Base-by-base conservation (phyloP, 2,888 invertebrate genomes). In the Rhagonycha lutea region DNA sequence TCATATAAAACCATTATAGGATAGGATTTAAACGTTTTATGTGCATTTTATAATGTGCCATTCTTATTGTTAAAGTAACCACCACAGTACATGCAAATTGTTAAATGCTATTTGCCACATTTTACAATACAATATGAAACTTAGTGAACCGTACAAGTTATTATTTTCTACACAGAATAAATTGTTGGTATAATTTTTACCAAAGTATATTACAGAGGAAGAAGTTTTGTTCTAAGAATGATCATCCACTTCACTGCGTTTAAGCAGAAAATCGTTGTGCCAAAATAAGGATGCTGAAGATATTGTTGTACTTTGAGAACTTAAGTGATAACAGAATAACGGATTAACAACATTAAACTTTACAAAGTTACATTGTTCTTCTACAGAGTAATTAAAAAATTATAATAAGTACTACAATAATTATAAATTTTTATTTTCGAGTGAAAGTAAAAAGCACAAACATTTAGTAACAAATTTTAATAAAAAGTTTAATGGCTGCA, bases 1-100 rank as follows among this genome's bases (percentile, higher is more conserved):
- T 70, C 68, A 74, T 70, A 70, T 70, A 74, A 70, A 70, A 61
- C 63, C 26, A 24, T 65, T 65, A 24, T 26, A 24, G 63, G 23
- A n/a, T 65, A n/a, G 26, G n/a, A 65, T 65, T 65, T 65, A 65
- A 65, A 24, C 23, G 63, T 65, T 65, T 65, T 65, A 65, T 65
- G 63, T 65, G 23, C 18, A 26, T 65, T 47, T 47, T n/a, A 47
- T 47, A 47, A 47, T 47, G 47, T 47, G 47, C 47, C n/a, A 47
- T 47, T 47, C 12, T 47, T 47, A 47, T 47, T 47, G 47, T 47
- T n/a, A 7, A 7, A 2, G n/a, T 47, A 47, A 47, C 32, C 32
- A 5, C 4, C 32, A n/a, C 32, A n/a, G 12, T 32, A 4, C 47
- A 47, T 47, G 47, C 47, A 47, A 47, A 47, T 47, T 47, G n/a